Conservation (phyloP, 2,113 vertebrate genomes). For the Periophthalmus modestus region DNA sequence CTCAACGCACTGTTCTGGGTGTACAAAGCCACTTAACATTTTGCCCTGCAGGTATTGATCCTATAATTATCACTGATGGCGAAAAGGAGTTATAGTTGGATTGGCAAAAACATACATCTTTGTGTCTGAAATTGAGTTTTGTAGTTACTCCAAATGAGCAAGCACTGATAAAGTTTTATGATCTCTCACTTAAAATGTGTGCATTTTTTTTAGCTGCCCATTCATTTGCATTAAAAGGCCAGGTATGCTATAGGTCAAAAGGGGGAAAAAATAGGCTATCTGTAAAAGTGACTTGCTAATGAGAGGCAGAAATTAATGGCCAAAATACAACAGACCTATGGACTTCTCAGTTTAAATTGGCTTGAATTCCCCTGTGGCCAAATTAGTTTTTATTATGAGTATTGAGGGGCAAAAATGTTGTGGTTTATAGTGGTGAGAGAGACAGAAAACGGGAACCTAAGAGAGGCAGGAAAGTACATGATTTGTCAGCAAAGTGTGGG, state of each 20-base stretch:
- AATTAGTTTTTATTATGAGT: slow-evolving; percentile 66
- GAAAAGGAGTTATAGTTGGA: slow-evolving; percentile 3
- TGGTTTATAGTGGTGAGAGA: slow-evolving; percentile 31
- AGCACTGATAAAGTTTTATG: slow-evolving; percentile 14
- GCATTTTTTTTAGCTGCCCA: neutral
- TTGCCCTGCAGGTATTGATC: slow-evolving; percentile 43
- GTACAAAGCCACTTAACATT: slow-evolving; percentile 29
- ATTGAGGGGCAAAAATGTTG: slow-evolving; percentile 34
- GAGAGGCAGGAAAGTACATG: slow-evolving; percentile 43
- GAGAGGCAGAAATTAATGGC: slow-evolving; percentile 10
- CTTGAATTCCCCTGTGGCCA: slow-evolving; percentile 59
- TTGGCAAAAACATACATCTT: neutral
- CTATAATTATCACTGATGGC: slow-evolving; percentile 34
- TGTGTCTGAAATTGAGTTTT: slow-evolving; percentile 29
- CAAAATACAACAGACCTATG: slow-evolving; percentile 42
- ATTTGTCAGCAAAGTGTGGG: slow-evolving; percentile 65
- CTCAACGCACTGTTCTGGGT: slow-evolving; percentile 41
- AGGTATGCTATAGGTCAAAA: slow-evolving; percentile 26
- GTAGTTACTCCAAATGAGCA: slow-evolving; percentile 42
- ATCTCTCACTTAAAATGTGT: too few relatives aligned
- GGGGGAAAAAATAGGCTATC: neutral
- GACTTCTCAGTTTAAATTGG: slow-evolving; percentile 39
- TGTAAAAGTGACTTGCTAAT: slow-evolving; percentile 8
- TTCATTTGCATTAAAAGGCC: slow-evolving; percentile 21
- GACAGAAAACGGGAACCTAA: slow-evolving; percentile 29